Evolutionary conservation across 2,113 vertebrate species (phyloP), one percentile per base, ranked within the genome.

Genomic region (Hylia prasina): DNA sequence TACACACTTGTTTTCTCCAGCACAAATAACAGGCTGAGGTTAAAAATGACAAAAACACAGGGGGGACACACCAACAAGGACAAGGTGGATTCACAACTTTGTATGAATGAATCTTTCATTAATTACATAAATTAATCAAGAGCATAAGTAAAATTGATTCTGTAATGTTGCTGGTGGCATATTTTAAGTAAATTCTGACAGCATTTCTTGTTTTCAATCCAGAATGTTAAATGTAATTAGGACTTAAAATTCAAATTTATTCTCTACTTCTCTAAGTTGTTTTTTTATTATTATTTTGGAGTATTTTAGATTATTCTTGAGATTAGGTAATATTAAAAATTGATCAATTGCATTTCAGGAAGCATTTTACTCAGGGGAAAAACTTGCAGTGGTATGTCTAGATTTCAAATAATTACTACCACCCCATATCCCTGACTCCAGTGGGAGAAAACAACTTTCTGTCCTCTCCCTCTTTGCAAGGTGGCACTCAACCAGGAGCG

Each of bases 1-100:
- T 27, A 22, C 11, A 25, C 13, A 10, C 0, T 0, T 15, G 9
- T 47, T 61, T 81, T 21, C 31, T 72, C 40, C 6, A 6, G 45
- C 60, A 61, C 13, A 57, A 53, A 14, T 2, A 60, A 65, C 35
- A 57, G 15, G 14, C 15, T 9, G 42, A 10, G 48, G 30, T 39
- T 60, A n/a, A 86, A 72, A 53, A 42, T 4, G 1, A 47, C 21
- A 47, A 60, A 63, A 48, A 4, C 2, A 35, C 9, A 30, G 3
- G 5, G 16, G 15, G 31, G 25, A 80, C 83, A 65, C 15, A 37
- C 11, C 48, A 45, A 56, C 24, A 58, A 42, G n/a, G 47, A 57
- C 47, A 35, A 66, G 18, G 33, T 22, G 13, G 77, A 72, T 70
- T 73, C 50, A 48, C 30, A 73, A 65, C 23, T 79, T 75, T 8